Evolutionary conservation across 2,888 invertebrate species (phyloP).

Genomic region (Athalia cordata): DNA sequence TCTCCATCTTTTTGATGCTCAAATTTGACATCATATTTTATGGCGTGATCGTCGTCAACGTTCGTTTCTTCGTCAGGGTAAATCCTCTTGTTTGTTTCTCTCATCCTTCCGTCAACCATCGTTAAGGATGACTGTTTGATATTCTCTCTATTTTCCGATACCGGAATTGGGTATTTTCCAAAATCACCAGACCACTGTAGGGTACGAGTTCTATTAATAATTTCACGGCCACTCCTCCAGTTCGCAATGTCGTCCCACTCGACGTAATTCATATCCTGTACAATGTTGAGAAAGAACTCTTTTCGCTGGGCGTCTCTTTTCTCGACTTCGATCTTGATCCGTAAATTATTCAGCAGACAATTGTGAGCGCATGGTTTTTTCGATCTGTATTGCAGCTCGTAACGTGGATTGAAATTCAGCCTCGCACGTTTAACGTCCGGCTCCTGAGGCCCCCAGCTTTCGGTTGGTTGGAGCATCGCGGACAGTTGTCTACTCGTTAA

Average conservation of each 20-base stretch:
- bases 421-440: slow-evolving; percentile 25
- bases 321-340: slow-evolving; percentile 36
- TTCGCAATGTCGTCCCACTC: slow-evolving; percentile 31
- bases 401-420: slow-evolving; percentile 17
- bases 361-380: slow-evolving; percentile 27
- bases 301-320: slow-evolving; percentile 21
- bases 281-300: slow-evolving; percentile 24
- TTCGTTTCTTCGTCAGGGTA: not conserved
- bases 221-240: slow-evolving; percentile 18
- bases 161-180: not conserved
- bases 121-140: too few species aligned
- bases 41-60: not conserved
- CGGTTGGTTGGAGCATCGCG: slow-evolving; percentile 22
- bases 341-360: slow-evolving; percentile 23
- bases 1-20: not conserved
- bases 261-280: not conserved
- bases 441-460: slow-evolving; percentile 19
- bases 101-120: not conserved
- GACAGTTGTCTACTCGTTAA: slow-evolving; percentile 6
- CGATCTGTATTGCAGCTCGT: not conserved
- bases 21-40: not conserved
- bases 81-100: not conserved
- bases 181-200: slow-evolving; percentile 16
- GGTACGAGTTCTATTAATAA: not conserved
- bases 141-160: not conserved